Base-by-base conservation (phyloP, 2,888 invertebrate species). In the Drosophila greeni region DNA sequence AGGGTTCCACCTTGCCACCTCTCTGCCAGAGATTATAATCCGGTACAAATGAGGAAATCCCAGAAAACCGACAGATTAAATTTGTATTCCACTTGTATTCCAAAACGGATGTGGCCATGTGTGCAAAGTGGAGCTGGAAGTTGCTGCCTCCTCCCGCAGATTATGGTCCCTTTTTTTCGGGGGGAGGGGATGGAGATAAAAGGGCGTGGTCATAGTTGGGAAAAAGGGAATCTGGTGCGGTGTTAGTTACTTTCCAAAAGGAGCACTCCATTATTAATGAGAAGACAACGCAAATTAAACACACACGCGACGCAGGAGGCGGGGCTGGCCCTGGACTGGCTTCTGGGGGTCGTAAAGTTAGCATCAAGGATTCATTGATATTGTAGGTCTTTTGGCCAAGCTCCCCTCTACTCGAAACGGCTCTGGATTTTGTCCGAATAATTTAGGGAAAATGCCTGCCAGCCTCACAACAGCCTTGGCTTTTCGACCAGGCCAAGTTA, bases 31-130 rank as follows among this genome's bases (percentile, higher is more conserved):
- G 72, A 76, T 75, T 81, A 69, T 75, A 76, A 76, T 78, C 76
- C 68, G 66, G 60, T 75, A 76, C 82, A 80, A 81, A 82, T 80
- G 80, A 70, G 82, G 62, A 77, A 80, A 76, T 73, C 76, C 77
- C 76, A 70, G 74, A 72, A 76, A 74, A 75, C 76, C 76, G 69
- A 68, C 76, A 72, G 77, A 81, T 81, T 81, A 77, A 80, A 80
- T 76, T 81, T 79, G 75, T 77, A 80, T 76, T 72, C 67, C 76
- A 76, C 69, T 75, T 70, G 65, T 69, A 60, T 52, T 18, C 60
- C 72, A 61, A 73, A 67, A 39, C 67, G 76, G 70, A 69, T 69
- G 74, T 70, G 68, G 69, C 66, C 74, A 64, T 66, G 70, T 74
- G 68, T 74, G 69, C 72, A 65, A 72, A 75, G 66, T 69, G 58